phyloP scores from a whole-genome alignment of 2,888 invertebrate genomes.

The Xylocampa areola region DNA sequence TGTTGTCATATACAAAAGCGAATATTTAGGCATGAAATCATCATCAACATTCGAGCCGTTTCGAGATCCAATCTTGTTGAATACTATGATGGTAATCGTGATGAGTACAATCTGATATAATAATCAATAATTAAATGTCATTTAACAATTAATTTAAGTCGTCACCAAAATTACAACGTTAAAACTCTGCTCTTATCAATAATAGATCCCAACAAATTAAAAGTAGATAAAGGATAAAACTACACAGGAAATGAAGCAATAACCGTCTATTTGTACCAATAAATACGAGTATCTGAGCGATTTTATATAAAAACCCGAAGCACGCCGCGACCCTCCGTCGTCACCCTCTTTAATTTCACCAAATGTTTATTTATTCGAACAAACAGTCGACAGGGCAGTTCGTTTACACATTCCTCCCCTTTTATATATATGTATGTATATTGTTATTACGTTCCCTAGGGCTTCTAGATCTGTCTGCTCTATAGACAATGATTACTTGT shows the following conservation, averaged over 20 bases:
- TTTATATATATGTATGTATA: conserved; percentile 58
- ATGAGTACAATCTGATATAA: no score
- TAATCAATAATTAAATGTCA: no score
- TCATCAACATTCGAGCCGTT: no score
- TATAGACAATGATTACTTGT: conserved; percentile 30
- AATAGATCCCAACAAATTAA: conserved; percentile 3
- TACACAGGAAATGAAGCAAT: conserved; percentile 63
- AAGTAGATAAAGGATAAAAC: conserved; percentile 36
- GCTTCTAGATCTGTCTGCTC: conserved; percentile 11
- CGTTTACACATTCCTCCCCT: conserved; percentile 78
- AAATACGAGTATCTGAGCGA: conserved; percentile 61
- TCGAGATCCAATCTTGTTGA: no score
- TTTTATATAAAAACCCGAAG: conserved; percentile 64
- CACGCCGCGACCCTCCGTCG: conserved; percentile 62
- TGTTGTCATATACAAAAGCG: no score
- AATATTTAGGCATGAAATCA: no score
- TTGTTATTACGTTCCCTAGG: conserved; percentile 19
- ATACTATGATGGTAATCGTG: no score
- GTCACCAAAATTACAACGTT: no score
- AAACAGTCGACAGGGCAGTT: conserved; percentile 75
- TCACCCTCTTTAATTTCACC: conserved; percentile 80
- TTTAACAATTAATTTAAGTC: no score
- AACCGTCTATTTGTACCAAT: conserved; percentile 60
- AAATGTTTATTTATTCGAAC: conserved; percentile 83
- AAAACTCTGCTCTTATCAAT: no score